phyloP scores from a whole-genome alignment of 2,888 invertebrate species.

The Schizotus pectinicornis region DNA sequence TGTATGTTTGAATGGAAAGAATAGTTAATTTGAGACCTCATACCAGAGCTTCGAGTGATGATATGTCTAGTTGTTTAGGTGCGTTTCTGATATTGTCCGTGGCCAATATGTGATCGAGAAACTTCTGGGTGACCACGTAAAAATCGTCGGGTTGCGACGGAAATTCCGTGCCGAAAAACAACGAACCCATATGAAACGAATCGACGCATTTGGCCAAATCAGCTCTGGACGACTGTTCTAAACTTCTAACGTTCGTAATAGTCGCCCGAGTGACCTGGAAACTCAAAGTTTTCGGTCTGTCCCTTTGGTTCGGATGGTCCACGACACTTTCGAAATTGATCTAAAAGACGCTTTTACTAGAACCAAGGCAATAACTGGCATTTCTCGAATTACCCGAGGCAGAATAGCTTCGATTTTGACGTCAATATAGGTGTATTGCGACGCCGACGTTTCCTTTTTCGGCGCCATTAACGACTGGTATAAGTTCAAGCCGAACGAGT shows the following conservation, averaged over 20 bases:
- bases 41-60: conserved; percentile 49
- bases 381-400: conserved; percentile 74
- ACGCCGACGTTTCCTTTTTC: conserved; percentile 51
- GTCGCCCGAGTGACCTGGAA: conserved; percentile 80
- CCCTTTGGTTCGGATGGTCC: conserved; percentile 81
- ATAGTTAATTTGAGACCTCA: conserved; percentile 20
- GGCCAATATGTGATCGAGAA: conserved; percentile 70
- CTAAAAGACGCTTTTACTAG: conserved; percentile 58
- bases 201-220: conserved; percentile 83
- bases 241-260: conserved; percentile 71
- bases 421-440: conserved; percentile 73
- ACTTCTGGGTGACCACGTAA: conserved; percentile 82
- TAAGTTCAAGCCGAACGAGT: conserved; percentile 89
- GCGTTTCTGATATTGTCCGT: conserved; percentile 59
- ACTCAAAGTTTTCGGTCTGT: conserved; percentile 87
- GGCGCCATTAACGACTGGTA: conserved; percentile 73
- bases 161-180: conserved; percentile 80
- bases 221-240: conserved; percentile 72
- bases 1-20: too few species aligned
- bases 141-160: conserved; percentile 74
- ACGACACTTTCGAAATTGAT: conserved; percentile 77
- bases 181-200: conserved; percentile 74
- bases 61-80: conserved; percentile 49
- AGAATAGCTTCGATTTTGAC: conserved; percentile 91
- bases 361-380: too few species aligned